phyloP scores from a whole-genome alignment of 2,113 vertebrate genomes.

The Sander lucioperca region DNA sequence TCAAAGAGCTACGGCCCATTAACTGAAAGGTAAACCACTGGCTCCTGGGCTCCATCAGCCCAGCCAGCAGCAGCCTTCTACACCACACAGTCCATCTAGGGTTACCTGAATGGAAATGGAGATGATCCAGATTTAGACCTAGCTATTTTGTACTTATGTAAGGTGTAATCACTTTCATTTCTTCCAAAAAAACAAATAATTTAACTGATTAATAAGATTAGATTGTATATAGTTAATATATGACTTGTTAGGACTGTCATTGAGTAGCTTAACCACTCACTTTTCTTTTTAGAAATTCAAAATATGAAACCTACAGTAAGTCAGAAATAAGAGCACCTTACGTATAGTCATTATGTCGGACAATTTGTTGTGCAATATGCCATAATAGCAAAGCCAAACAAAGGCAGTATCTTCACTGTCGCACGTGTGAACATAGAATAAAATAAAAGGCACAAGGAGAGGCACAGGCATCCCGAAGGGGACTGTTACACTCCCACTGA shows the following conservation, averaged over 20 bases:
- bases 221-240: background rate
- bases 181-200: background rate
- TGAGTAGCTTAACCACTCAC: background rate
- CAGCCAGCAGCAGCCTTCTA: constrained; percentile 32
- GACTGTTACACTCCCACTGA: constrained; percentile 59
- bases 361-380: constrained; percentile 2
- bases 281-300: constrained; percentile 11
- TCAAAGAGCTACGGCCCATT: constrained; percentile 77
- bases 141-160: constrained; percentile 7
- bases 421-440: constrained; percentile 40
- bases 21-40: constrained; percentile 76
- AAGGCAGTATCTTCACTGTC: constrained; percentile 15
- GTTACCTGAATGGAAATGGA: constrained; percentile 39
- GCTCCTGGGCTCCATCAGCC: constrained; percentile 39
- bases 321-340: constrained; percentile 1
- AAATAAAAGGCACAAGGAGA: constrained; percentile 37
- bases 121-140: constrained; percentile 30
- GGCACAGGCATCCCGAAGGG: constrained; percentile 48
- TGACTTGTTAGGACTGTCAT: background rate
- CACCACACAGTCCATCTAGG: constrained; percentile 45
- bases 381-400: constrained; percentile 12
- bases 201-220: background rate
- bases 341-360: background rate
- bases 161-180: background rate
- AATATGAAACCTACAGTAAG: background rate